Percentiles rank a stretch among this genome's conserved stretches.
Conservation (phyloP, 2,113 vertebrate species). For the Python bivittatus region DNA sequence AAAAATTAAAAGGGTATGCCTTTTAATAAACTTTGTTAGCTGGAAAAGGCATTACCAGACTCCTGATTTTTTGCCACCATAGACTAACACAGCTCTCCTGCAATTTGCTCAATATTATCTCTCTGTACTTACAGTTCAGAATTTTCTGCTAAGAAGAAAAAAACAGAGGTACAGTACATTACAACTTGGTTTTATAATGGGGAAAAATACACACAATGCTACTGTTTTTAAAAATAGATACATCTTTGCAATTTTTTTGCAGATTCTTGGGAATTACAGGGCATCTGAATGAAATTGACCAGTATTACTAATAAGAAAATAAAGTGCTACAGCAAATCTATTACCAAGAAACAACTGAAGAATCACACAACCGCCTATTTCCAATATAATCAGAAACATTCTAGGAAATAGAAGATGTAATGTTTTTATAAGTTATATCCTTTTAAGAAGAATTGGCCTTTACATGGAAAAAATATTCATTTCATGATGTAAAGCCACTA, state of each 20-base stretch:
- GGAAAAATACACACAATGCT: slow-evolving; percentile 43
- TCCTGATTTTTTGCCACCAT: not conserved
- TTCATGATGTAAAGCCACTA: not conserved
- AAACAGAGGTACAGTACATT: slow-evolving; percentile 41
- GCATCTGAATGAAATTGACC: fast-evolving
- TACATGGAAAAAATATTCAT: not conserved
- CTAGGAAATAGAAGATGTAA: not conserved
- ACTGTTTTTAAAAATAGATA: slow-evolving; percentile 11
- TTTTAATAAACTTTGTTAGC: not conserved
- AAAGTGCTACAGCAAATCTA: not conserved
- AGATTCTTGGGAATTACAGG: not conserved
- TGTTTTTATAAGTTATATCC: not conserved
- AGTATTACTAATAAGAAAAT: not conserved
- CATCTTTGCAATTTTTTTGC: slow-evolving; percentile 44
- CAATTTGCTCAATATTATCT: not conserved
- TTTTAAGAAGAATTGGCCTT: not conserved
- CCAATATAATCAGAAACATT: not conserved
- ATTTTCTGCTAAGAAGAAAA: slow-evolving; percentile 20
- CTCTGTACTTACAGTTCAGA: not conserved
- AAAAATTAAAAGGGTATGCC: not conserved
- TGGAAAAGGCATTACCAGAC: not conserved
- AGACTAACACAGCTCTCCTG: not conserved
- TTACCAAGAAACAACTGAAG: not conserved
- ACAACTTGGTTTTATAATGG: slow-evolving; percentile 39
- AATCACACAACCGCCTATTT: not conserved